Evolutionary conservation across 2,888 invertebrate species (phyloP).

Genomic region (Zaprionus bogoriensis): DNA sequence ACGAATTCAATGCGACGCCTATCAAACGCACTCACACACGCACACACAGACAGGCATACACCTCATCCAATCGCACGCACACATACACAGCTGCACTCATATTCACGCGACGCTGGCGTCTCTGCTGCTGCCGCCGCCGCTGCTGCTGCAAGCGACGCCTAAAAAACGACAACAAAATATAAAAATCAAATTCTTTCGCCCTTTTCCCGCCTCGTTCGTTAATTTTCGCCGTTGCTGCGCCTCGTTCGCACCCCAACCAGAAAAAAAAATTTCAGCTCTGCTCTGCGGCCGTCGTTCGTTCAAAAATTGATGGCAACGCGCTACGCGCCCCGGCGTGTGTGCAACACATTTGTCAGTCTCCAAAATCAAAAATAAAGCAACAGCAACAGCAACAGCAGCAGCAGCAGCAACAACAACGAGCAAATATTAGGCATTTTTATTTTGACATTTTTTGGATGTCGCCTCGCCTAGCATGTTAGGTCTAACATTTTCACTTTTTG

Average conservation of each 20-base stretch:
- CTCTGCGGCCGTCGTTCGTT: constrained; percentile 35
- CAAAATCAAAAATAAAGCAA: constrained; percentile 36
- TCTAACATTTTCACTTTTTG: constrained; percentile 56
- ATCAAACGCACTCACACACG: constrained; percentile 26
- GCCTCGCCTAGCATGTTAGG: constrained; percentile 10
- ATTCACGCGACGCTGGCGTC: background rate
- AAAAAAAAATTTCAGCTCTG: constrained; percentile 9
- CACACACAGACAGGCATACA: constrained; percentile 16
- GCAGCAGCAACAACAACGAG: too few relatives aligned
- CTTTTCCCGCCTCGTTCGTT: constrained; percentile 61
- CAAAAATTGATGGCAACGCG: constrained; percentile 46
- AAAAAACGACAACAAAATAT: constrained; percentile 73
- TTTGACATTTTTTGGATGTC: constrained; percentile 20
- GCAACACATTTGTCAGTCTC: constrained; percentile 51
- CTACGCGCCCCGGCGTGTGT: constrained; percentile 41
- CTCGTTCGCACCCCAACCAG: constrained; percentile 42
- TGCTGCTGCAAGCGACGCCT: constrained; percentile 67
- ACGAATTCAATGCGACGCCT: constrained; percentile 75
- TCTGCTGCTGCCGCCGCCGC: constrained; percentile 7
- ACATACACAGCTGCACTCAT: background rate
- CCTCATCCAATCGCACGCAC: constrained; percentile 26
- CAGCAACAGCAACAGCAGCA: too few relatives aligned
- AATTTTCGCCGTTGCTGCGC: constrained; percentile 56
- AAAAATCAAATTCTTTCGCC: constrained; percentile 71
- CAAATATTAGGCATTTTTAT: constrained; percentile 16